Base-by-base conservation (phyloP, 2,113 vertebrate genomes). In the Sinocyclocheilus rhinocerous region DNA sequence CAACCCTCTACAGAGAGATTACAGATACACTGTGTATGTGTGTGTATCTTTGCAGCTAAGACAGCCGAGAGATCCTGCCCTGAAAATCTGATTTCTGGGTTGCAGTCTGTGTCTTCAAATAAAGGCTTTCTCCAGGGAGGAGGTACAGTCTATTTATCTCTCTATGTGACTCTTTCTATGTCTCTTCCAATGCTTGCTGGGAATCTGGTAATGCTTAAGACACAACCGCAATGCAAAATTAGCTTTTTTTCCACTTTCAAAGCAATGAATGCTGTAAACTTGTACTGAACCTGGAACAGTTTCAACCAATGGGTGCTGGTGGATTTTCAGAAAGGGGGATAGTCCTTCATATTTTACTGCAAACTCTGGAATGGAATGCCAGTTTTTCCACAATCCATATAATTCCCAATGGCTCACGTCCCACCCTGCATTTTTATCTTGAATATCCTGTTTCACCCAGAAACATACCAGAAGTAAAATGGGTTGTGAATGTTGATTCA, bases 61-160 rank as follows among this genome's bases (percentile, higher is more conserved):
- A 91, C 93, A 87, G 94, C 93, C 12, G 98, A 98, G 80, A 97
- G 95, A 88, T 90, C 92, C 69, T 96, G 97, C 67, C 94, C 92
- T 84, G 97, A 98, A 92, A 95, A 95, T 92, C 93, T 97, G 85
- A 95, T 98, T 42, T 93, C 95, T 8, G 96, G 96, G 48, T 95
- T 98, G 88, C 95, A 94, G 76, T 67, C 94, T 0, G 80, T 91
- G 2, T 83, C 92, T 0, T 89, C 94, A 3, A 86, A 94, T 24
- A 90, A 95, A 59, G 92, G 96, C 36, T 97, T 98, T 93, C 55
- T 95, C 85, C 87, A 94, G 81, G 95, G 92, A 72, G 77, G 95
- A 89, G 98, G 98, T 99, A 94, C 91, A 57, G 69, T 45, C 33
- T 69, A 9, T 76, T 76, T 29, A 39, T 22, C 59, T n/a, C 24